Conservation (phyloP, 92 coral and sea anemone species). For the Porites rus region DNA sequence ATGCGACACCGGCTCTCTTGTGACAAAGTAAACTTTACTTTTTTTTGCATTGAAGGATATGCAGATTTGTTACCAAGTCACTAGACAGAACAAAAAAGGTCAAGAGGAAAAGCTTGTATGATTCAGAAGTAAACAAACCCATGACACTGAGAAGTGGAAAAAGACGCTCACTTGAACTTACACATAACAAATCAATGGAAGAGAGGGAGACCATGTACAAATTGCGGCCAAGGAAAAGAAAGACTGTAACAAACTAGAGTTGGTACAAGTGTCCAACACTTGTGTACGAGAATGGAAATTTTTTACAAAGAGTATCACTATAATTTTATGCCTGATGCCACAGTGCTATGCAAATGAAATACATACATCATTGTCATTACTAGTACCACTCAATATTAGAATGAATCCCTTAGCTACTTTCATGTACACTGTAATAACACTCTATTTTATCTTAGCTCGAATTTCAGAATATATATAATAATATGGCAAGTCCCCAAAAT, state of each 20-base stretch:
- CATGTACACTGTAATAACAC: too few relatives aligned
- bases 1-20: too few relatives aligned
- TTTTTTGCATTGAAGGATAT: constrained; percentile 1
- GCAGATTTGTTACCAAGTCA: constrained; percentile 2
- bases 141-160: constrained; percentile 29
- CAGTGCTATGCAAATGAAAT: too few relatives aligned
- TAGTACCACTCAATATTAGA: too few relatives aligned
- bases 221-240: constrained; percentile 5
- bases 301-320: not conserved
- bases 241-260: not conserved
- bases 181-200: not conserved
- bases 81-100: not conserved
- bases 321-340: too few relatives aligned
- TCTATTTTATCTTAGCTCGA: too few relatives aligned
- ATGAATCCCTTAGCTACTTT: too few relatives aligned
- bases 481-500: too few relatives aligned
- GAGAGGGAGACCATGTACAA: not conserved
- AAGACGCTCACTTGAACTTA: not conserved
- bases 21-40: not conserved
- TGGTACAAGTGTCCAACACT: not conserved
- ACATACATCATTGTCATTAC: too few relatives aligned
- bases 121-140: constrained; percentile 13
- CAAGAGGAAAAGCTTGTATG: constrained; percentile 19
- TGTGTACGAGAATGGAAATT: not conserved
- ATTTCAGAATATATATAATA: too few relatives aligned